phyloP scores from a whole-genome alignment of 2,888 invertebrate genomes.

The Volucella bombylans region DNA sequence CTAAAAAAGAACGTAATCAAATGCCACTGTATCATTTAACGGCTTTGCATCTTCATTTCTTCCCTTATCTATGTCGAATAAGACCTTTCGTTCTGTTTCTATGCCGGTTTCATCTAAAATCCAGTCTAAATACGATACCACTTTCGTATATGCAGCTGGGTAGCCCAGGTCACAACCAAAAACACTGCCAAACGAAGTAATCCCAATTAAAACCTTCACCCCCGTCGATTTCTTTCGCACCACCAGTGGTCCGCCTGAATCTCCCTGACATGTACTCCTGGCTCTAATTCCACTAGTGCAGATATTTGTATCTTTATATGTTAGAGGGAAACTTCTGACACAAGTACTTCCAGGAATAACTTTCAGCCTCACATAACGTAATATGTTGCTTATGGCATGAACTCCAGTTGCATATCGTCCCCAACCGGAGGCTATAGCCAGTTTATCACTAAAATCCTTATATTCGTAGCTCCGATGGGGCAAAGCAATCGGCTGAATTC shows the following conservation, averaged over 20 bases:
- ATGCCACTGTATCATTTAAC: not conserved
- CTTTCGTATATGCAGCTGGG: slow-evolving; percentile 81
- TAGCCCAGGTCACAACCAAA: slow-evolving; percentile 77
- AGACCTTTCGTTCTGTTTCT: slow-evolving; percentile 17
- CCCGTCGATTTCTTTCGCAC: slow-evolving; percentile 79
- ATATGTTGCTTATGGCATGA: slow-evolving; percentile 81
- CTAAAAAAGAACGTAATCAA: slow-evolving; percentile 12
- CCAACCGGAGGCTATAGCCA: slow-evolving; percentile 83
- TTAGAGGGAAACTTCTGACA: slow-evolving; percentile 81
- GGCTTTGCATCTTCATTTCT: not conserved
- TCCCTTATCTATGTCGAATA: not conserved
- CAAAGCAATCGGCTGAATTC: slow-evolving; percentile 81
- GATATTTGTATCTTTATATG: slow-evolving; percentile 81
- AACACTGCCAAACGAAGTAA: slow-evolving; percentile 80
- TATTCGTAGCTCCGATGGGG: slow-evolving; percentile 80
- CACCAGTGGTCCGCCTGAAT: slow-evolving; percentile 82
- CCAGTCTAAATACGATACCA: slow-evolving; percentile 81
- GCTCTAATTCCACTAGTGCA: slow-evolving; percentile 81
- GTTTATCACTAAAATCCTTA: slow-evolving; percentile 79
- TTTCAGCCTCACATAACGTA: slow-evolving; percentile 81
- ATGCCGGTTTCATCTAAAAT: slow-evolving; percentile 80
- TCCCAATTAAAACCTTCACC: slow-evolving; percentile 77
- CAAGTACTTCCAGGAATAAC: slow-evolving; percentile 82
- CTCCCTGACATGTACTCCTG: slow-evolving; percentile 83
- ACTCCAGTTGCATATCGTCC: slow-evolving; percentile 82